phyloP scores from a whole-genome alignment of 1,140 invertebrate species.

The Nautilus pompilius region DNA sequence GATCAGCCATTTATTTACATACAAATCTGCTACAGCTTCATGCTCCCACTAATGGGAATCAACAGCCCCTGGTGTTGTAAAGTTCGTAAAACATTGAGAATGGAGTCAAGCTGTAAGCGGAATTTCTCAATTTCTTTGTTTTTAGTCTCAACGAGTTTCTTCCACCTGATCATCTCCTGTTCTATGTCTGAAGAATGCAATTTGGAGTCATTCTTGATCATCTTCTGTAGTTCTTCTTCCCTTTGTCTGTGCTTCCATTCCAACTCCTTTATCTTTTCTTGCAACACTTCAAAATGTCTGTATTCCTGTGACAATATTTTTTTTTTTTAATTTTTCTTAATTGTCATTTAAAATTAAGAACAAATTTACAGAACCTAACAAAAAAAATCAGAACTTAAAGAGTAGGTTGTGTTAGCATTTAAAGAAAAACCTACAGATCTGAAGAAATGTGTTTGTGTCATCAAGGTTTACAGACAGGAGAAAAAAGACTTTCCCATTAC shows the following conservation, averaged over 20 bases:
- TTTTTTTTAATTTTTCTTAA: too few relatives aligned
- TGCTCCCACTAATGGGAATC: too few relatives aligned
- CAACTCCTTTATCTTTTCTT: conserved; percentile 46
- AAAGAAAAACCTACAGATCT: too few relatives aligned
- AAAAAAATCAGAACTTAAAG: too few relatives aligned
- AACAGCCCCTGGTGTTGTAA: conserved; percentile 49
- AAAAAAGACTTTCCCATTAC: too few relatives aligned
- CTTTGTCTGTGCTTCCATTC: conserved; percentile 39
- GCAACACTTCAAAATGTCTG: conserved; percentile 48
- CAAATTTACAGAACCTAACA: too few relatives aligned
- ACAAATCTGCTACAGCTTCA: too few relatives aligned
- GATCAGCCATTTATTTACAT: too few relatives aligned
- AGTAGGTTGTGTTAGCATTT: too few relatives aligned
- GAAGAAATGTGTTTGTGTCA: too few relatives aligned
- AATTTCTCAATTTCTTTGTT: conserved; percentile 50
- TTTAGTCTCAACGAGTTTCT: conserved; percentile 44
- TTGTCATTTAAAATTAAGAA: too few relatives aligned
- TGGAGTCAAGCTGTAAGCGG: conserved; percentile 49
- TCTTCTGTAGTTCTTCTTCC: conserved; percentile 44
- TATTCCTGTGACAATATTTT: conserved; percentile 41
- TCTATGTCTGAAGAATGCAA: conserved; percentile 27
- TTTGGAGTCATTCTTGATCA: conserved; percentile 37
- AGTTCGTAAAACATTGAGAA: conserved; percentile 47
- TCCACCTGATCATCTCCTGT: conserved; percentile 46
- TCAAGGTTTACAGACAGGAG: too few relatives aligned